Conservation (phyloP, 2,113 vertebrate species). For the Lepisosteus osseus region DNA sequence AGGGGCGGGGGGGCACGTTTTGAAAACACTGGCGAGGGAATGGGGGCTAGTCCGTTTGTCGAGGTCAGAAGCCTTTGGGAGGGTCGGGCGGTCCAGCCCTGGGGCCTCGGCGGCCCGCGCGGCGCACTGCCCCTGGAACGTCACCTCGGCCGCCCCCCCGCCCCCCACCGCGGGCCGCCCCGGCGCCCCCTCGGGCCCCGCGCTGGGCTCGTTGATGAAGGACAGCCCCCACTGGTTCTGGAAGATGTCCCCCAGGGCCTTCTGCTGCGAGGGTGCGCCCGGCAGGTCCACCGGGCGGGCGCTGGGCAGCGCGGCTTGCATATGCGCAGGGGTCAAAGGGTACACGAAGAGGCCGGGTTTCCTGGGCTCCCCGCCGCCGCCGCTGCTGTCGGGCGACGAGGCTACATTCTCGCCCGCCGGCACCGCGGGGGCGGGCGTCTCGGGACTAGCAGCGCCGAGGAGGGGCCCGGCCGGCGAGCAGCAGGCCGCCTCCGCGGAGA, state of each 20-base stretch:
- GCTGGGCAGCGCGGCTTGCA: conserved; percentile 91
- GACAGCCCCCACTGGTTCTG: conserved; percentile 99
- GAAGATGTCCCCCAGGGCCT: conserved; percentile 96
- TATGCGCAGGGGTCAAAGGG: conserved; percentile 81
- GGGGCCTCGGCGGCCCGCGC: conserved; percentile 73
- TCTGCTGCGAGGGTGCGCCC: conserved; percentile 81
- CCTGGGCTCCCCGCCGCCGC: conserved; percentile 75
- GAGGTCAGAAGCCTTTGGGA: conserved; percentile 80
- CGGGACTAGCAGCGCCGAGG: conserved; percentile 81
- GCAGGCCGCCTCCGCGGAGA: conserved; percentile 78
- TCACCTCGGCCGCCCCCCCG: conserved; percentile 71
- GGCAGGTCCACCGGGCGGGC: conserved; percentile 77
- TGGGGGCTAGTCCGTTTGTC: conserved; percentile 90
- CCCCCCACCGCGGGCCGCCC: conserved; percentile 64
- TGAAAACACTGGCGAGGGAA: conserved; percentile 65
- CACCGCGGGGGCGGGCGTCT: conserved; percentile 66
- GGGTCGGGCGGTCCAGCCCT: conserved; percentile 75
- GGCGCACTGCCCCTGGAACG: conserved; percentile 79
- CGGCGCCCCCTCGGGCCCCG: conserved; percentile 74
- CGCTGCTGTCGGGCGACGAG: conserved; percentile 70
- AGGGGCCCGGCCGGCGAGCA: conserved; percentile 75
- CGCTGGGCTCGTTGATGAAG: conserved; percentile 94
- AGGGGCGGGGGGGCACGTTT: conserved; percentile 45
- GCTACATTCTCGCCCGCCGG: conserved; percentile 75
- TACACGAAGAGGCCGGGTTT: conserved; percentile 94